Percentiles rank a stretch among this genome's conserved stretches.
These are phyloP conservation scores for Lordiphosa clarofinis DNA, from an alignment of 1,140 invertebrate species.

Conservation along the genomic window DNA sequence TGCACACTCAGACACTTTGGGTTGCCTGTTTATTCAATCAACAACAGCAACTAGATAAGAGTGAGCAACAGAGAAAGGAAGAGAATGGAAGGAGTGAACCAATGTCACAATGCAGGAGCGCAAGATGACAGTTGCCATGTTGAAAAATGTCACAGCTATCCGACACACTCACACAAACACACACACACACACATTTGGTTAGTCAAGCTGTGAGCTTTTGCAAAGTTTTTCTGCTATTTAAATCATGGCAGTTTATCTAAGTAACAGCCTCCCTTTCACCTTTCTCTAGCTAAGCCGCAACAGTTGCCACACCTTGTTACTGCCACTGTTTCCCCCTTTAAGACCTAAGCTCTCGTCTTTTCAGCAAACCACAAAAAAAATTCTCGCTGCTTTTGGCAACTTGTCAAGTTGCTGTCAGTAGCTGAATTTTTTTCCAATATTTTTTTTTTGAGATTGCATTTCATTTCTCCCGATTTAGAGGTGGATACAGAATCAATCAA, in stretches of 20 bases:
- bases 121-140: constrained; percentile 73
- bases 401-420: constrained; percentile 65
- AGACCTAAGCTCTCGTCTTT: constrained; percentile 16
- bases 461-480: neutral
- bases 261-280: no score
- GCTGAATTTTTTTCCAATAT: constrained; percentile 7
- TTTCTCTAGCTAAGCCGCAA: constrained; percentile 28
- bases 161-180: constrained; percentile 19
- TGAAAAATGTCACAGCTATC: constrained; percentile 58
- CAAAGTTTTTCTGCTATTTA: constrained; percentile 75
- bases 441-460: constrained; percentile 10
- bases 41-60: constrained; percentile 47
- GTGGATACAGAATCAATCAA: no score
- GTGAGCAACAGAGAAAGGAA: constrained; percentile 14
- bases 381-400: constrained; percentile 65
- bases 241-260: constrained; percentile 54
- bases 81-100: constrained; percentile 7
- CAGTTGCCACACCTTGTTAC: constrained; percentile 63
- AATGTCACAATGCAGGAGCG: constrained; percentile 67
- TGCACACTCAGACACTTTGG: constrained; percentile 28
- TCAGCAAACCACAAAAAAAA: constrained; percentile 46
- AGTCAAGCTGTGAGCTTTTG: constrained; percentile 25
- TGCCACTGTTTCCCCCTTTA: neutral
- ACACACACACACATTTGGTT: constrained; percentile 23
- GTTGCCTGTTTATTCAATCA: constrained; percentile 69